Conservation (phyloP, 2,797 vertebrate species). For the Adrianichthys oophorus region DNA sequence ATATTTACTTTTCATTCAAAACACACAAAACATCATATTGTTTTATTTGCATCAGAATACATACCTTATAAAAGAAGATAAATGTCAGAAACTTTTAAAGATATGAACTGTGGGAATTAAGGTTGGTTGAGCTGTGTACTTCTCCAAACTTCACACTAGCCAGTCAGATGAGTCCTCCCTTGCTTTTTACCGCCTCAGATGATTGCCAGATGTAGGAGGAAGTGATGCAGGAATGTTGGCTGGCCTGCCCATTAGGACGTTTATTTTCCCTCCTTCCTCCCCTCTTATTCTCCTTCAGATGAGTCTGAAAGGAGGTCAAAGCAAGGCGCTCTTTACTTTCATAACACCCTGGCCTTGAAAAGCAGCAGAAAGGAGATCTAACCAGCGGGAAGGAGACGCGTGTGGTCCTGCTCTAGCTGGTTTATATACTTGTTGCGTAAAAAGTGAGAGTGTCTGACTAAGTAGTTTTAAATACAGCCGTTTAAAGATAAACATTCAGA, state of each 20-base stretch:
- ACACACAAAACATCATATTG: not conserved
- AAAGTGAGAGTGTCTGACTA: conserved; percentile 1
- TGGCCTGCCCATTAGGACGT: conserved; percentile 59
- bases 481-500: conserved; percentile 19
- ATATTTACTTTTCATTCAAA: not conserved
- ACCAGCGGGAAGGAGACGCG: not conserved
- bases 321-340: conserved; percentile 44
- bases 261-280: conserved; percentile 58
- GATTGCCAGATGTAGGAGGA: conserved; percentile 80
- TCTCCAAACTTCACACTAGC: conserved; percentile 26
- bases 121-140: conserved; percentile 44
- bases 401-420: not conserved
- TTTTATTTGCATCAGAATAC: not conserved
- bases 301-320: conserved; percentile 72
- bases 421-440: conserved; percentile 2
- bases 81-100: not conserved
- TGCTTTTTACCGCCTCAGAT: conserved; percentile 53
- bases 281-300: conserved; percentile 40
- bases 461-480: conserved; percentile 11
- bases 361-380: conserved; percentile 34
- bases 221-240: conserved; percentile 75
- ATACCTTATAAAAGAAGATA: not conserved
- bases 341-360: conserved; percentile 33
- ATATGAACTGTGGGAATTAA: conserved; percentile 6
- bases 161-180: conserved; percentile 47